Evolutionary conservation across 2,113 vertebrate genomes (phyloP), one percentile per base, ranked within the genome.

Genomic region (Triplophysa rosa): DNA sequence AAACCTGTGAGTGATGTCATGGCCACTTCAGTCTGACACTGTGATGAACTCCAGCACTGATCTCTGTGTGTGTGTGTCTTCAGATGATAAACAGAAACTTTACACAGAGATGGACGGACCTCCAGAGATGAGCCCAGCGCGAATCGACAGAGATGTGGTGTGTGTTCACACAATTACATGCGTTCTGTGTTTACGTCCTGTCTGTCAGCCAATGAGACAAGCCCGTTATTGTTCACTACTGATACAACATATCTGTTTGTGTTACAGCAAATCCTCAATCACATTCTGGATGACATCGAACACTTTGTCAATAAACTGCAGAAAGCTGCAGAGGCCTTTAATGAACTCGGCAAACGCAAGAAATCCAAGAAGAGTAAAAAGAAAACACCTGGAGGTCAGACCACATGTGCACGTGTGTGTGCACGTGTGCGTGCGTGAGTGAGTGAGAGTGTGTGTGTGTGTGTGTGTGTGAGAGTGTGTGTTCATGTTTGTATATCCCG

Each of bases 251-350:
- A 45, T 45, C 42, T 7, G 16, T 64, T 67, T 62, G 66, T 82
- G 19, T 37, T 8, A 0, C 86, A 99, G 98, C 96, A 99, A 98
- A 98, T 98, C 87, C 93, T 99, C 83, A 99, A 99, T 88, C 98
- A 97, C 86, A 92, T 99, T 90, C 93, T 99, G 92, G 98, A 99
- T 84, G 97, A 99, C 84, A 95, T 99, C 56, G 98, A 99, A 76
- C 94, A 93, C 90, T 98, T 99, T 83, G 93, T 99, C 80, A 96
- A 92, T 78, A 96, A 96, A 87, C 95, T 99, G 6, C 98, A 99
- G 87, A 98, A 98, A 87, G 95, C 96, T 0, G 95, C 97, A 0
- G 96, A 99, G 89, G 97, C 98, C 0, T 97, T 95, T 79, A 86
- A 82, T 33, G 95, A 98, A 70, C 97, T 99, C 23, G 92, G 93